Base-by-base conservation (phyloP, 2,888 invertebrate species). In the Drosophila nr. perissopoda region DNA sequence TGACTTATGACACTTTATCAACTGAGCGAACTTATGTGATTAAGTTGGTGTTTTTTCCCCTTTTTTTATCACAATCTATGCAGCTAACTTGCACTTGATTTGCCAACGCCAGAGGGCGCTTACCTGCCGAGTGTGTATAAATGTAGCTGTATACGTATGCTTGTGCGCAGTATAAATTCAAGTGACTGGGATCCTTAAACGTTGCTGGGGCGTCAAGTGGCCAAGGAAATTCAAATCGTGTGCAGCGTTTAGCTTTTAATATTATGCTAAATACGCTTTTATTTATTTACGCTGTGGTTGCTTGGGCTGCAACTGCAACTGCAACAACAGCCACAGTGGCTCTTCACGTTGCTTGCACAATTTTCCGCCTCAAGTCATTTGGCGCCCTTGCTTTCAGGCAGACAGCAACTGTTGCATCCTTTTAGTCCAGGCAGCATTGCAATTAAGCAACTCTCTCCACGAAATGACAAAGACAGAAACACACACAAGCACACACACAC, bases 401-500 rank as follows among this genome's bases (percentile, higher is more conserved):
- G 29, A 27, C 56, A 45, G 53, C 76, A 76, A 73, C 76, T 79
- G 79, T 77, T 80, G 79, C 79, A 75, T 78, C 52, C 69, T 66
- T 52, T 49, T 29, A 51, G 52, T 67, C 54, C 69, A 57, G 70
- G 70, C 79, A 74, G 83, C 76, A 78, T 71, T 76, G 89, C 87
- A 90, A 91, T 90, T 91, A 90, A 90, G 88, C 87, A 87, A 83
- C 89, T 84, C 83, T 83, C 82, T 81, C 78, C 83, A 86, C 89
- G 80, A 80, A 87, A 83, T 81, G 78, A 83, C 82, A 89, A 84
- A 84, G 87, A 72, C 79, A 42, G 21, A 11, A 42, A 11, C 7
- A 45, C 21, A 45, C 8, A 16, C 45, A 45, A 13, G 21, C 7
- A 48, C 63, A 66, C 49, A 53, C 27, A 40, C 51, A 31, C 21